Conservation (phyloP, 1,140 invertebrate species). For the Dysdera silvatica region DNA sequence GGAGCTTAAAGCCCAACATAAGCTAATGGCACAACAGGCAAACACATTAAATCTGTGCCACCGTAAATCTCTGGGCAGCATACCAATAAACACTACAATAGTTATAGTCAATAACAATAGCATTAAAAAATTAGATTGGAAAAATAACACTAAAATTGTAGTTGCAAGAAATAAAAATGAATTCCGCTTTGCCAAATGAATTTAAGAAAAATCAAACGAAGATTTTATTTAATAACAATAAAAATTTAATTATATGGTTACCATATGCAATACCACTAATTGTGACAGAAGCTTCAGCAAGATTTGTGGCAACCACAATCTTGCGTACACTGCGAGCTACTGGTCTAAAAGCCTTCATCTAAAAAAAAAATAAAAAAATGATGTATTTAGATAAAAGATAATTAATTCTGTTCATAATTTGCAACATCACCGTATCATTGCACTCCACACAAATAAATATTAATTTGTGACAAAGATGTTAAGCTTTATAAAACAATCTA, state of each 20-base stretch:
- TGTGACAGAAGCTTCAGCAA: slow-evolving; percentile 93
- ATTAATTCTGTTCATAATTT: neutral
- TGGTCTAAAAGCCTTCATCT: slow-evolving; percentile 79
- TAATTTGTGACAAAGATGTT: too few relatives aligned
- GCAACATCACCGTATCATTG: neutral
- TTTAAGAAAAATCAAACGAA: neutral
- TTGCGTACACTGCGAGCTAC: slow-evolving; percentile 71
- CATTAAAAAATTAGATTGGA: too few relatives aligned
- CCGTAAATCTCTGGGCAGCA: neutral
- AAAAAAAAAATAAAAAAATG: slow-evolving; percentile 36
- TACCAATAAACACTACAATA: neutral
- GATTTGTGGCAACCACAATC: slow-evolving; percentile 91
- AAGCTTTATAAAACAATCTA: too few relatives aligned
- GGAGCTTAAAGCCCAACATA: too few relatives aligned
- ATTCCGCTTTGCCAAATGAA: neutral
- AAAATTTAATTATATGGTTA: slow-evolving; percentile 41
- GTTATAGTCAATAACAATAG: too few relatives aligned
- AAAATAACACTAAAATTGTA: too few relatives aligned
- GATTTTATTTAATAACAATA: neutral
- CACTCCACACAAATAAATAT: neutral
- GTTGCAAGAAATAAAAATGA: too few relatives aligned
- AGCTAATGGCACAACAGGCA: too few relatives aligned
- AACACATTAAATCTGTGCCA: neutral
- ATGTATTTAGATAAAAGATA: too few relatives aligned
- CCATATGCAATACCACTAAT: slow-evolving; percentile 83